Base-by-base conservation (phyloP, 2,888 invertebrate species). In the Psococerastis gibbosa region DNA sequence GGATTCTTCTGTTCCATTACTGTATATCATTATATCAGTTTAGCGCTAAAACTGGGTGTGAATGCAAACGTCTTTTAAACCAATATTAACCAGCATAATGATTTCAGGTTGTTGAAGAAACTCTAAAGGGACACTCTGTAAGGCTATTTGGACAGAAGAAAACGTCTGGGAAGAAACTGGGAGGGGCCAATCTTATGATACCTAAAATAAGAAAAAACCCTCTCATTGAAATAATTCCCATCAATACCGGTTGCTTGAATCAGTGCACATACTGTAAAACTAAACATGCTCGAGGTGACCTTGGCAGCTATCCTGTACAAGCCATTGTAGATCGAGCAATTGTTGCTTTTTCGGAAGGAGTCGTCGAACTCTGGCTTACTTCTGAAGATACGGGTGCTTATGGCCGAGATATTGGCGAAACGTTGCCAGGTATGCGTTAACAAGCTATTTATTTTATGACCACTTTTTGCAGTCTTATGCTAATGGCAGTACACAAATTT, bases 221-320 rank as follows among this genome's bases (percentile, higher is more conserved):
- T 0, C 67, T 97, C 0, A 82, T 98, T 46, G 98, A 98, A 68
- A 98, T 98, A 45, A 92, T 95, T 46, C 78, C 94, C 0, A 88
- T 95, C 38, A 94, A 89, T 60, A 89, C 92, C 0, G 94, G 94
- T 0, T 98, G 98, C 54, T 65, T 98, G 2, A 98, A 98, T 65
- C 91, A 94, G 56, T 98, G 98, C 60, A 95, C 97, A 0, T 98
- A 98, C 57, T 98, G 97, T 58, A 98, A 97, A 63, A 97, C 95
- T 0, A 95, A 94, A 57, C 92, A 94, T 60, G 97, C 97, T 0
- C 64, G 98, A 42, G 98, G 98, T 0, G 89, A 95, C 57, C 62
- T 98, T n/a, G 92, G 87, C 0, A 94, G 92, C 57, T 95, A 95
- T 59, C 74, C 78, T 0, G 81, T 87, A 60, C 80, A 82, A 41